Percentiles rank a stretch among this genome's conserved stretches.
These are phyloP conservation scores for Machimus atricapillus DNA, from an alignment of 2,888 invertebrate genomes.

Conservation along the genomic window DNA sequence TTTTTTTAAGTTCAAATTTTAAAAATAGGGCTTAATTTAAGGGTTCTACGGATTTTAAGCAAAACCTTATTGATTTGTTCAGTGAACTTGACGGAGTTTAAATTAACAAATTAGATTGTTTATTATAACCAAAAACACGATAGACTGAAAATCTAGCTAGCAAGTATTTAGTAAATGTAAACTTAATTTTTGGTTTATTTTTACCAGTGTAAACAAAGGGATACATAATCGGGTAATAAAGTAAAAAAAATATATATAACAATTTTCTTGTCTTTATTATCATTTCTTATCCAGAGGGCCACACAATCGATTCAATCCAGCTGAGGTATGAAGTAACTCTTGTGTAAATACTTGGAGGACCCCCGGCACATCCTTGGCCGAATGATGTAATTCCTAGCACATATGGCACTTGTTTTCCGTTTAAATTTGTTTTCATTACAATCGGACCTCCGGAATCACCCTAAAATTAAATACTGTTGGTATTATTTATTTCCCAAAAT, in stretches of 20 bases:
- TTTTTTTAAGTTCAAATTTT: too few species aligned
- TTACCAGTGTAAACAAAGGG: too few species aligned
- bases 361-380: constrained; percentile 59
- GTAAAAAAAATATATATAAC: not conserved
- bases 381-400: constrained; percentile 59
- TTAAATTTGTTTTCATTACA: not conserved
- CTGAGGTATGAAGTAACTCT: constrained; percentile 57
- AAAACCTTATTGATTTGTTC: too few species aligned
- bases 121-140: too few species aligned
- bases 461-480: not conserved
- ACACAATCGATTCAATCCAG: constrained; percentile 60
- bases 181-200: too few species aligned
- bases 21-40: too few species aligned
- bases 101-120: too few species aligned
- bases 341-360: constrained; percentile 60
- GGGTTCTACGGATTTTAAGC: too few species aligned
- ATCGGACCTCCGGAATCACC: constrained; percentile 36
- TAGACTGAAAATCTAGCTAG: too few species aligned
- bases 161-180: too few species aligned
- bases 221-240: not conserved
- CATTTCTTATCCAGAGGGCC: not conserved
- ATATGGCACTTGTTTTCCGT: not conserved
- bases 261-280: not conserved
- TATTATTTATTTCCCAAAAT: not conserved
- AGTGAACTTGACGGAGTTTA: too few species aligned